Base-by-base conservation (phyloP, 2,113 vertebrate genomes). In the Numenius arquata region DNA sequence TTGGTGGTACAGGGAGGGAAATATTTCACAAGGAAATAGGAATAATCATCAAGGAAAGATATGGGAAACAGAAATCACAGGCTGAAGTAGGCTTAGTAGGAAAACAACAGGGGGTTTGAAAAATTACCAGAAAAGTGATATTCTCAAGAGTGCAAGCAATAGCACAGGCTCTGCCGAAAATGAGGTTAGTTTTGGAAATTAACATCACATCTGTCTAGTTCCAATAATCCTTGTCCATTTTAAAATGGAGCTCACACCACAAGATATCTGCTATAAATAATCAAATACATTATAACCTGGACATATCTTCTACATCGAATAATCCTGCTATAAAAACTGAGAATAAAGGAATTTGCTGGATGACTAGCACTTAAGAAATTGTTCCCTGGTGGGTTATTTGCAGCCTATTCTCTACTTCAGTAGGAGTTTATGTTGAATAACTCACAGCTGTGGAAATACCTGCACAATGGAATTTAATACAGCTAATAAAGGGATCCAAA, bases 391-490 rank as follows among this genome's bases (percentile, higher is more conserved):
- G 96, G 63, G 90, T 96, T 95, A 96, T 97, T 97, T 92, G 78
- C 91, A 96, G 89, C 77, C 84, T 93, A 77, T 94, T 94, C 90
- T 96, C 82, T 92, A 73, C 95, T 96, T 89, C 90, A 58, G 90
- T 96, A 95, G 84, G 88, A 94, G 94, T 97, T 95, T 93, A 75
- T 95, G 89, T 87, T 96, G 96, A 96, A 96, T 97, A 96, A 94
- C 91, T 95, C 96, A 93, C 94, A 93, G 94, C 94, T 95, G 93
- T 95, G 96, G 96, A 86, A 95, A 96, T 96, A 96, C 81, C 95
- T 96, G 89, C 61, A 43, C 81, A 80, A 66, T 61, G 77, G 93
- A 91, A 95, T 93, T 87, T 89, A 88, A 94, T 93, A 80, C 82
- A 62, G 29, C 85, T 89, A 94, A 94, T 89, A 96, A 95, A 90